Evolutionary conservation across 2,113 vertebrate species (phyloP).

Genomic region (Natator depressus): DNA sequence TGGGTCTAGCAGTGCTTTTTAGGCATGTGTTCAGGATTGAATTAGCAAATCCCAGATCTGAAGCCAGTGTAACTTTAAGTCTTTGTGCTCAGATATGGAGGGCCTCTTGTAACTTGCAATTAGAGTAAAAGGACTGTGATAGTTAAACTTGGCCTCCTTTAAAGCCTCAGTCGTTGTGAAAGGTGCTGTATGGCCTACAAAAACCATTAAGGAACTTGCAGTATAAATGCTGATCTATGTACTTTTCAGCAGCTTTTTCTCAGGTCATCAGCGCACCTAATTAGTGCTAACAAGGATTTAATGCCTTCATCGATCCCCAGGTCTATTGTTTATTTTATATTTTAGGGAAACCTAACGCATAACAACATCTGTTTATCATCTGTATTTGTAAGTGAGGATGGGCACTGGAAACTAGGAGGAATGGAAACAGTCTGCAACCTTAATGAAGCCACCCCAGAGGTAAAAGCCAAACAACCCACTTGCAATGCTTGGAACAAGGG

Average conservation of each 20-base stretch:
- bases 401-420: conserved; percentile 96
- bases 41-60: neutral
- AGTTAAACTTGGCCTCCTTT: neutral
- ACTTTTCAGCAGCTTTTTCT: neutral
- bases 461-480: conserved; percentile 40
- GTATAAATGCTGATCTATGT: neutral
- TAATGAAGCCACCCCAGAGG: conserved; percentile 91
- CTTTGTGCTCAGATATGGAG: neutral
- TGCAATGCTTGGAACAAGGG: neutral
- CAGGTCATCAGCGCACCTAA: neutral
- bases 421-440: conserved; percentile 97
- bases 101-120: neutral
- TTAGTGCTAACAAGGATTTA: conserved; percentile 10
- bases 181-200: neutral
- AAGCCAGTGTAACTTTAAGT: neutral
- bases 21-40: neutral
- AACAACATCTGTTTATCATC: conserved; percentile 95
- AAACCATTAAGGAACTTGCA: neutral
- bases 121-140: neutral
- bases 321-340: neutral
- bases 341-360: conserved; percentile 93
- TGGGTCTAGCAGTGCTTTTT: neutral
- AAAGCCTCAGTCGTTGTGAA: neutral
- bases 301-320: neutral
- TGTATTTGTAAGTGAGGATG: conserved; percentile 95